phyloP scores from a whole-genome alignment of 2,797 vertebrate species.

The Tiaroga cobitis region DNA sequence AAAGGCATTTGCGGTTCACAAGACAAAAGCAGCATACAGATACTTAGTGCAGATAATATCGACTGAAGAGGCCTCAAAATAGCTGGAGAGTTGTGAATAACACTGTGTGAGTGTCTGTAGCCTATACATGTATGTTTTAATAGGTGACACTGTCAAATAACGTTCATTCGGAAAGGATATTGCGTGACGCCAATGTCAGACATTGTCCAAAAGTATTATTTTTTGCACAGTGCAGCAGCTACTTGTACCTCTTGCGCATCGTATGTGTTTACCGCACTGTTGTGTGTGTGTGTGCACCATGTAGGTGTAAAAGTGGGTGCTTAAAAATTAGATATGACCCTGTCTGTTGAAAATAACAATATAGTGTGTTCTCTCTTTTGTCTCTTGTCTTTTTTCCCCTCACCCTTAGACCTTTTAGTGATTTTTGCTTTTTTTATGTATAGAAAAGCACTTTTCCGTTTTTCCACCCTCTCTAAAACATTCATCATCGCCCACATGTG shows the following conservation, averaged over 20 bases:
- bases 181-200: background rate
- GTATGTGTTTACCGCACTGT: background rate
- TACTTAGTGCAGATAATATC: background rate
- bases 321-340: conserved; percentile 40
- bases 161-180: background rate
- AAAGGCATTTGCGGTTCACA: conserved; percentile 10
- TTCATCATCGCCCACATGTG: conserved; percentile 21
- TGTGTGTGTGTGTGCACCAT: background rate
- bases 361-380: conserved; percentile 33
- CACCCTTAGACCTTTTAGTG: conserved; percentile 30
- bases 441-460: conserved; percentile 26
- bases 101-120: background rate
- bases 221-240: conserved; percentile 1
- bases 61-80: background rate
- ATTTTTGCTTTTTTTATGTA: conserved; percentile 39
- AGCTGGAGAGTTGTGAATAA: conserved; percentile 15
- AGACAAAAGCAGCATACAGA: conserved; percentile 7
- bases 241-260: background rate
- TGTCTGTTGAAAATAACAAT: conserved; percentile 48
- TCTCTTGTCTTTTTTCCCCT: conserved; percentile 31
- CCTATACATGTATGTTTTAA: background rate
- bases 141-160: background rate
- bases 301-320: conserved; percentile 57
- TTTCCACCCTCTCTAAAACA: conserved; percentile 16
- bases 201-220: background rate